Conservation (phyloP, 2,797 vertebrate species). For the Podarcis lilfordi region DNA sequence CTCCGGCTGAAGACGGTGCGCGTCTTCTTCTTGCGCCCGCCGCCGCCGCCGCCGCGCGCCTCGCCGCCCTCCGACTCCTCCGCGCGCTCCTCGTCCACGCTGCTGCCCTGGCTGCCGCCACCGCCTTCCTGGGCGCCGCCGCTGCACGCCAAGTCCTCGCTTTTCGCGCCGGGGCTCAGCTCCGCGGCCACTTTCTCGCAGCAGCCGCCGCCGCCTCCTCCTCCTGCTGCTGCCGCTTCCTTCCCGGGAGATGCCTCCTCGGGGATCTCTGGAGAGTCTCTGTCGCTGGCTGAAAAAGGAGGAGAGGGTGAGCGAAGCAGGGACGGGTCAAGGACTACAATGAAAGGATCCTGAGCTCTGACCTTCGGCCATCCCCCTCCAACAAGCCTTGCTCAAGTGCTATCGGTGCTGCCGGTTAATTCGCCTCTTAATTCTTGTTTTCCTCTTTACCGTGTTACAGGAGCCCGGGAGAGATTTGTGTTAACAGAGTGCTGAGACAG, state of each 20-base stretch:
- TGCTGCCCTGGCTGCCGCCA: constrained; percentile 14
- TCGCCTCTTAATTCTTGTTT: too few species aligned
- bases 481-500: neutral
- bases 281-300: constrained; percentile 79
- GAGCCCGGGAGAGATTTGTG: neutral
- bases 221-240: constrained; percentile 7
- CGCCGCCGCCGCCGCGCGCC: constrained; percentile 35
- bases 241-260: constrained; percentile 76
- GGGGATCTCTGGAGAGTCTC: constrained; percentile 84
- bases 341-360: neutral
- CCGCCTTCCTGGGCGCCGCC: neutral
- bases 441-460: neutral
- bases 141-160: constrained; percentile 25
- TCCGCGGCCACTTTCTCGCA: constrained; percentile 66
- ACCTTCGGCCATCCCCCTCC: neutral
- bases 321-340: constrained; percentile 36
- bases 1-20: constrained; percentile 90
- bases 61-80: constrained; percentile 58
- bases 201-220: neutral
- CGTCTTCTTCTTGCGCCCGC: constrained; percentile 89
- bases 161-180: constrained; percentile 33
- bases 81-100: constrained; percentile 55
- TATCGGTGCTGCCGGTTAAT: too few species aligned
- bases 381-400: too few species aligned
- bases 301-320: constrained; percentile 22